Conservation (phyloP, 2,113 vertebrate genomes). For the Oncorhynchus mykiss region DNA sequence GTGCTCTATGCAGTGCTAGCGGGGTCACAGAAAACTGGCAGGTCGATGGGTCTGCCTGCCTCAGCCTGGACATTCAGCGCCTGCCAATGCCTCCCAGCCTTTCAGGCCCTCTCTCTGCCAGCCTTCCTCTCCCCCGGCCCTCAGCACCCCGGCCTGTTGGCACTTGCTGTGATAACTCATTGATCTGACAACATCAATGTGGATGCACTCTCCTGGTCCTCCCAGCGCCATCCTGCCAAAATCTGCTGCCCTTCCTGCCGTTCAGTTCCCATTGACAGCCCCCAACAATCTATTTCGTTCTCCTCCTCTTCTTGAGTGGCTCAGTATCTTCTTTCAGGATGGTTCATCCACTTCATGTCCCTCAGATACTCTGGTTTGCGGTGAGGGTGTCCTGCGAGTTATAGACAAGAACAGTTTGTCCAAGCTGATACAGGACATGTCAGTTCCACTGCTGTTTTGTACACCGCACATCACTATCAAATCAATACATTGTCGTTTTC, state of each 20-base stretch:
- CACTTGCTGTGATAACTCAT: constrained; percentile 47
- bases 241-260: constrained; percentile 26
- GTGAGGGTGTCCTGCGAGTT: background rate
- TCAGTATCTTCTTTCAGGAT: background rate
- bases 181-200: constrained; percentile 55
- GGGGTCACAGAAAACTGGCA: constrained; percentile 56
- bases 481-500: background rate
- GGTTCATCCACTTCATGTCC: background rate
- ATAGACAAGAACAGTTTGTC: background rate
- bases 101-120: constrained; percentile 5
- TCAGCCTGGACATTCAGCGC: constrained; percentile 58
- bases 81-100: constrained; percentile 57
- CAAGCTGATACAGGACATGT: background rate
- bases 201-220: constrained; percentile 56
- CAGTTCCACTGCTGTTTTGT: background rate
- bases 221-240: constrained; percentile 46
- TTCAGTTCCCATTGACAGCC: constrained; percentile 16
- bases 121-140: constrained; percentile 27
- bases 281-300: background rate
- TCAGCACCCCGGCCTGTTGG: background rate
- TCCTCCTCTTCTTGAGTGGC: background rate
- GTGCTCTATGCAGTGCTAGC: constrained; percentile 59
- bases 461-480: background rate
- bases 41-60: background rate
- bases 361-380: background rate